Conservation (phyloP, 2,113 vertebrate genomes). For the Gallinago undulata region DNA sequence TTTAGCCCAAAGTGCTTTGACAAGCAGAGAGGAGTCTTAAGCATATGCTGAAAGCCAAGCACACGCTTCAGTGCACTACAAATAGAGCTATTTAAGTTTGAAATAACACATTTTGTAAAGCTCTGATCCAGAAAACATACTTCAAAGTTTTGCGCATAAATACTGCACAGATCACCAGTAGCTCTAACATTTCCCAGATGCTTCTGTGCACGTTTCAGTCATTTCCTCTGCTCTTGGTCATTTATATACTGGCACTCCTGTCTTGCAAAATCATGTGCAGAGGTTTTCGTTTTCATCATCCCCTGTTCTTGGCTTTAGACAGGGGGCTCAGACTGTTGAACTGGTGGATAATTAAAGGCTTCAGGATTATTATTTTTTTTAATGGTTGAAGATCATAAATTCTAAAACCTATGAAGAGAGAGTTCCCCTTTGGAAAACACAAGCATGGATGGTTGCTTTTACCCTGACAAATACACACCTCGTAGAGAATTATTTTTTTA, state of each 20-base stretch:
- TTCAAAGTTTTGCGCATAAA: not conserved
- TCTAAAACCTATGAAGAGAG: not conserved
- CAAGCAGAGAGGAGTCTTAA: not conserved
- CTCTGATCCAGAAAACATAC: conserved; percentile 26
- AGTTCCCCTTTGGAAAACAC: not conserved
- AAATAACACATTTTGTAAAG: conserved; percentile 6
- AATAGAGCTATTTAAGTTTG: not conserved
- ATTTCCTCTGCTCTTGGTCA: not conserved
- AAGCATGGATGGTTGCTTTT: not conserved
- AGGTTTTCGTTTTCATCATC: not conserved
- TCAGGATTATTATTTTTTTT: not conserved
- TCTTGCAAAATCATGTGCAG: not conserved
- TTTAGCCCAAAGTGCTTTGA: not conserved
- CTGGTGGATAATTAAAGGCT: not conserved
- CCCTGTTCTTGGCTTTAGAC: not conserved
- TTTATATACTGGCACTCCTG: not conserved
- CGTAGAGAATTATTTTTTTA: not conserved
- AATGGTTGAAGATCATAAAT: not conserved
- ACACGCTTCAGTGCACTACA: not conserved
- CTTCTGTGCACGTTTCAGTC: not conserved
- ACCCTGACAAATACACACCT: not conserved
- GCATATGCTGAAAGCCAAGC: not conserved
- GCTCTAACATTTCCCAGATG: not conserved
- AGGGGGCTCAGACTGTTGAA: not conserved
- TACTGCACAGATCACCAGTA: not conserved